Evolutionary conservation across 2,888 invertebrate species (phyloP), one percentile per base, ranked within the genome.

Genomic region (Anoplius nigerrimus): DNA sequence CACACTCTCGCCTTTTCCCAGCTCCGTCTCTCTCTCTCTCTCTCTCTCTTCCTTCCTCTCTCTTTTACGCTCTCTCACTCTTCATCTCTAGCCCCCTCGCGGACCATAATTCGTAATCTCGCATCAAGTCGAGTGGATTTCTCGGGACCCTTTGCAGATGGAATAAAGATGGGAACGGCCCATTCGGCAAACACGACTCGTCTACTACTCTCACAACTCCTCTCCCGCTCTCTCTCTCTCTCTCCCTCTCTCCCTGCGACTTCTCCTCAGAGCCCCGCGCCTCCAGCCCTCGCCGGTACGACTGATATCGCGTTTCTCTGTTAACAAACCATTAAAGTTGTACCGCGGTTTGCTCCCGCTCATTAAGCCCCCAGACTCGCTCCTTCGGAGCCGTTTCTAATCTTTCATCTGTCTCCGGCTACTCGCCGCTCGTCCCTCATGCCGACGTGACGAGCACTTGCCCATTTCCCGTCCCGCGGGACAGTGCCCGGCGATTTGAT

Each of bases 251-350:
- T 84, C 81, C 83, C 79, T 81, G 76, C 79, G 81, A 80, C 82
- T 84, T 79, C 75, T 71, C 80, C 79, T 78, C 76, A 69, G 67
- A 72, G 71, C 62, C 66, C 58, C 64, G 55, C 75, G 74, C 73
- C 48, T 70, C 4, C 66, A 64, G 66, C 60, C 64, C 66, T 16
- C 69, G 65, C 56, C 71, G 75, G 76, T 77, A 71, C 75, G 74
- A 79, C 78, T 79, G 81, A 84, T 84, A 83, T 79, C 78, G 71
- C 79, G 73, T 59, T 64, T 70, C 80, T 79, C 80, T 77, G 78
- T 82, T 82, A 84, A 84, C 80, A 80, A 80, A 81, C 78, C 78
- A 84, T 86, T 83, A 82, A 86, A 86, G 78, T 84, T 85, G 73
- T 82, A 84, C 74, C 74, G 70, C 55, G 66, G 78, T 81, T 81